These are phyloP conservation scores for Sterrhoptilus dennistouni DNA, from an alignment of 2,113 vertebrate genomes.

Conservation along the genomic window DNA sequence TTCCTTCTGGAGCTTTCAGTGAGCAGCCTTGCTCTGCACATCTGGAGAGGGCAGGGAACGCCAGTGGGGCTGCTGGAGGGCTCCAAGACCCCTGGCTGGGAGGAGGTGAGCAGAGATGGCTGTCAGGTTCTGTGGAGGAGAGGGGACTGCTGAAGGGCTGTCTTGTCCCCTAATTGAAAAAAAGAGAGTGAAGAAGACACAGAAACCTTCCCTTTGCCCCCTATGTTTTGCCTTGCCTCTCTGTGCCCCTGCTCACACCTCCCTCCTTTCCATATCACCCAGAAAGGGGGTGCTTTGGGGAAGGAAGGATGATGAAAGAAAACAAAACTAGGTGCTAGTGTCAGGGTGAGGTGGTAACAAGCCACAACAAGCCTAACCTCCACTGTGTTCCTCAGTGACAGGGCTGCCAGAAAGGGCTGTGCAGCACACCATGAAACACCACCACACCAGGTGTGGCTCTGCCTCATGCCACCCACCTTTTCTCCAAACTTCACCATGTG, in stretches of 20 bases:
- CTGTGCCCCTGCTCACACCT: neutral
- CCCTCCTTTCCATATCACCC: rapidly evolving
- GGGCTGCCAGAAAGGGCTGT: neutral
- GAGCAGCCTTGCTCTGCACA: neutral
- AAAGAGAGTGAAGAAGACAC: neutral
- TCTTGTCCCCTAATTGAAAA: neutral
- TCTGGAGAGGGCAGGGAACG: neutral
- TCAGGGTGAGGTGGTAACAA: neutral
- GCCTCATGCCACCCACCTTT: neutral
- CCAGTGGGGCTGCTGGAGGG: neutral
- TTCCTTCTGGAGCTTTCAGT: neutral
- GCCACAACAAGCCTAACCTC: neutral
- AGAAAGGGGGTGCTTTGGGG: neutral
- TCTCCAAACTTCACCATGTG: neutral
- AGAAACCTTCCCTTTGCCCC: neutral
- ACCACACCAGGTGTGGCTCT: rapidly evolving
- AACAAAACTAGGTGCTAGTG: neutral
- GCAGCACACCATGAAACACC: neutral
- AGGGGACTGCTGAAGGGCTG: neutral
- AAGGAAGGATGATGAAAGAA: neutral
- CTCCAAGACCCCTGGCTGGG: rapidly evolving
- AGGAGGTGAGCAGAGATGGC: neutral
- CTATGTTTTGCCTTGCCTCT: neutral
- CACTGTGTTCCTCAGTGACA: neutral
- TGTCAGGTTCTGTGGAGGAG: neutral